A percentile compares a stretch with the other conserved stretches of the same genome.
phyloP scores from a whole-genome alignment of 2,113 vertebrate species.

The Chrysochloris asiatica region DNA sequence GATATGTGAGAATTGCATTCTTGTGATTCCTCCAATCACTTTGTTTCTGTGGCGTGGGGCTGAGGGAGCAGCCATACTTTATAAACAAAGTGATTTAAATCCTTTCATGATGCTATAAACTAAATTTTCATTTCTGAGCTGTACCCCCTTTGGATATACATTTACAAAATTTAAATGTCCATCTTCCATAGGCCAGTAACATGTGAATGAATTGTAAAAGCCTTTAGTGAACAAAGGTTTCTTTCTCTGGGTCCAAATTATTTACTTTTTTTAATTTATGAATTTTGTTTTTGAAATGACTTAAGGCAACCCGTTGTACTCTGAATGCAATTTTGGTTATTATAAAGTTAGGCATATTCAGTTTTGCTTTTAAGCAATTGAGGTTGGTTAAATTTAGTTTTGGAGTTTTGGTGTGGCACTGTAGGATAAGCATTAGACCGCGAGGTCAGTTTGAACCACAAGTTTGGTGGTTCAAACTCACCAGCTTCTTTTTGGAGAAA shows the following conservation, averaged over 20 bases:
- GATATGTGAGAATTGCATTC: not conserved
- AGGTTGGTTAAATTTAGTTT: not conserved
- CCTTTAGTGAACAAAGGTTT: not conserved
- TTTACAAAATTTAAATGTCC: too few relatives aligned
- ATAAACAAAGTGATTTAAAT: too few relatives aligned
- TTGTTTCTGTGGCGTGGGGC: not conserved
- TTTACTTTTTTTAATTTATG: conserved; percentile 1
- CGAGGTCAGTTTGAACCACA: too few relatives aligned
- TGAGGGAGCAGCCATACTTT: not conserved
- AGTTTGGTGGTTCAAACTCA: too few relatives aligned
- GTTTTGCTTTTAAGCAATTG: conserved; percentile 10
- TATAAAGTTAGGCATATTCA: not conserved
- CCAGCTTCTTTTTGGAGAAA: too few relatives aligned
- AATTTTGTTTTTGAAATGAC: not conserved
- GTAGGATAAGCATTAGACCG: too few relatives aligned
- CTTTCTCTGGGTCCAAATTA: not conserved
- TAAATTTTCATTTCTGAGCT: too few relatives aligned
- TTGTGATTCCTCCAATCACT: not conserved
- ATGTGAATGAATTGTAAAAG: too few relatives aligned
- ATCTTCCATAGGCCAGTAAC: too few relatives aligned
- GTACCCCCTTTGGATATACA: too few relatives aligned
- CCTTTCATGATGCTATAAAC: too few relatives aligned
- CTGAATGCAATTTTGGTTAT: conserved; percentile 29
- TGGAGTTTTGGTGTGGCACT: too few relatives aligned
- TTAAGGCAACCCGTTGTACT: not conserved